Percentiles rank a stretch among this genome's conserved stretches.
Conservation (phyloP, 2,113 vertebrate genomes). For the Perca schrenkii region DNA sequence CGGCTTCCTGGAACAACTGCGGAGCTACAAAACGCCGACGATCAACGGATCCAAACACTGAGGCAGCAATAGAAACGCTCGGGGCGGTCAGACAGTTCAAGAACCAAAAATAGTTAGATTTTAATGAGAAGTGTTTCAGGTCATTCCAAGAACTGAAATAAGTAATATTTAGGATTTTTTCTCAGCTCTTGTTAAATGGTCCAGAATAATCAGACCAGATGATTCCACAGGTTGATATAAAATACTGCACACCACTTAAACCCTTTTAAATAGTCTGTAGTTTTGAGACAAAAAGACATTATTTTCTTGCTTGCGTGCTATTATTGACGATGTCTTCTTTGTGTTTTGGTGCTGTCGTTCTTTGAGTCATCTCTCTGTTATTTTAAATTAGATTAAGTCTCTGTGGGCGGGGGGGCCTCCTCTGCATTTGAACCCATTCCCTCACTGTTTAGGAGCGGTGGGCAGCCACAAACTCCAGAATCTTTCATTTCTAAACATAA, state of each 20-base stretch:
- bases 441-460: background rate
- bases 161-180: background rate
- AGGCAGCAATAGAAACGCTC: background rate
- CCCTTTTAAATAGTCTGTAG: background rate
- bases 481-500: slow-evolving; percentile 17
- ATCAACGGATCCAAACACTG: slow-evolving; percentile 58
- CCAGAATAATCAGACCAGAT: background rate
- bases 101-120: background rate
- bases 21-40: slow-evolving; percentile 21
- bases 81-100: background rate
- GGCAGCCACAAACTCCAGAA: slow-evolving; percentile 7
- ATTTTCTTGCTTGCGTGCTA: slow-evolving; percentile 6
- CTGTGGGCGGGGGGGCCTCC: background rate
- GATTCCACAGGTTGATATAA: background rate
- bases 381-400: background rate
- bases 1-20: slow-evolving; percentile 94
- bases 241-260: background rate
- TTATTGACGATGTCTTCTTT: background rate
- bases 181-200: too few species aligned
- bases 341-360: background rate
- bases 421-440: background rate
- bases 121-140: slow-evolving; percentile 1
- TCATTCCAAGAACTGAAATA: background rate
- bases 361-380: background rate
- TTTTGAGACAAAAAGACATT: background rate